Evolutionary conservation across 2,888 invertebrate genomes (phyloP), one percentile per base, ranked within the genome.

Genomic region (Ectropis crepuscularia): DNA sequence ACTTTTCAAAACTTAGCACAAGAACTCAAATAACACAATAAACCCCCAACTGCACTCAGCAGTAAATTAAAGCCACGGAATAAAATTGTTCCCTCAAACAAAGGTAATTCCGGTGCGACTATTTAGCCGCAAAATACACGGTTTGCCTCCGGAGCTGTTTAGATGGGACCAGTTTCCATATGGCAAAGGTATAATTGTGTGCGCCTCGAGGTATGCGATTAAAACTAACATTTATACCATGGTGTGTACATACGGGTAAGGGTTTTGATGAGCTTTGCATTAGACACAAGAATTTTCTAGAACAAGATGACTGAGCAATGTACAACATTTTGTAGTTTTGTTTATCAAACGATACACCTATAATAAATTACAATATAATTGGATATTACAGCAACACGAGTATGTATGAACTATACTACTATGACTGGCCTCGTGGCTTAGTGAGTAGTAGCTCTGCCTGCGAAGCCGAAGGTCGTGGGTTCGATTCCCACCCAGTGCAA

Each of bases 211-310:
- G 74, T 74, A 61, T 64, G 63, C 73, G 74, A 82, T 81, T 83
- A 80, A 78, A 79, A 78, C 76, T 75, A 76, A 77, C 78, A 77
- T 77, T 75, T 73, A 76, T 72, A 70, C 67, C 71, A 72, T 45
- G 51, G 48, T 11, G 47, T 45, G 6, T 12, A 63, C 16, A 69
- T 46, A 79, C 70, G 70, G 70, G 6, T 0, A 0, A 1, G 6
- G 6, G 5, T 36, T 62, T 12, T 47, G 51, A 12, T 6, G 7
- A 36, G 12, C 47, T 6, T 45, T n/a, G 9, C 0, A 28, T 6
- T 8, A 5, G 7, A 36, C 10, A n/a, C 10, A 36, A 2, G 37
- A 2, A 43, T 16, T 36, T 28, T 28, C 16, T 28, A 28, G 1
- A 1, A 2, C 2, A 28, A 28, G 16, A 28, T 4, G 16, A 28